Conservation (phyloP, 2,113 vertebrate species). For the Hipposideros armiger region DNA sequence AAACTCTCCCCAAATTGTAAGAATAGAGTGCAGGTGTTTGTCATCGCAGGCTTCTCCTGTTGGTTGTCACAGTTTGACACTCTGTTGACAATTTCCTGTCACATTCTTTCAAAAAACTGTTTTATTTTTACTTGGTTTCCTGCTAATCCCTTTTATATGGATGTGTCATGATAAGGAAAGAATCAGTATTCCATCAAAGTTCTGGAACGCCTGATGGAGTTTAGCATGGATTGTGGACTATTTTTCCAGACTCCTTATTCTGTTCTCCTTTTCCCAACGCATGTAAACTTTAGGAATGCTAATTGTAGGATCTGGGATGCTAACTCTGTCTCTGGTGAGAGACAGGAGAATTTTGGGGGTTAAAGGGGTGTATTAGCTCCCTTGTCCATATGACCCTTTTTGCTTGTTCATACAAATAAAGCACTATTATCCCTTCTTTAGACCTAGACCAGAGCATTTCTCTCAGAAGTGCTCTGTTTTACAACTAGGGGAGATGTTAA, state of each 20-base stretch:
- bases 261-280: background rate
- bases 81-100: background rate
- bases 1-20: background rate
- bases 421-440: background rate
- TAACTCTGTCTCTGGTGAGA: background rate
- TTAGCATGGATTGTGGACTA: conserved; percentile 9
- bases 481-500: background rate
- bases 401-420: conserved; percentile 18
- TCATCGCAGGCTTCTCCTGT: background rate
- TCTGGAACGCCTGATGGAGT: conserved; percentile 48
- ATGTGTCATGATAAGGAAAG: background rate
- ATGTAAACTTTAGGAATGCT: conserved; percentile 12
- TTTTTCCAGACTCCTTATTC: conserved; percentile 36
- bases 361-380: background rate
- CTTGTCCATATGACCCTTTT: background rate
- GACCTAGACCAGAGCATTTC: conserved; percentile 15
- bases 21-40: background rate
- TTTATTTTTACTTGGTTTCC: background rate
- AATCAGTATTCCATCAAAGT: conserved; percentile 27
- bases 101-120: background rate
- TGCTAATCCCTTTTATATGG: background rate
- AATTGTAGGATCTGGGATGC: background rate
- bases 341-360: background rate
- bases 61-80: background rate
- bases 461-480: background rate